phyloP scores from a whole-genome alignment of 2,113 vertebrate species.

The Myanophis thanlyinensis region DNA sequence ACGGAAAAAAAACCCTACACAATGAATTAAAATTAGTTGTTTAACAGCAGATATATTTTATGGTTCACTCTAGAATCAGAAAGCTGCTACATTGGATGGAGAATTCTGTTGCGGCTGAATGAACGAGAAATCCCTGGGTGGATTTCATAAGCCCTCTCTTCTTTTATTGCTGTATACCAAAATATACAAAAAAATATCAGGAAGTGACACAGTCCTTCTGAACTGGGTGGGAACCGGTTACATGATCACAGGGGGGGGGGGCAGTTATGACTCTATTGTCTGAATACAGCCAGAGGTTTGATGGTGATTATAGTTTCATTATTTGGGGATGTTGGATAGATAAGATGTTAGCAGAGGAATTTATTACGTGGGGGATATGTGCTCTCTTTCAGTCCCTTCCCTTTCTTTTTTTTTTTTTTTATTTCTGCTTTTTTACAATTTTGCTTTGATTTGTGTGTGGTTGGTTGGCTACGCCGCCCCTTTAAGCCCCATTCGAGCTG shows the following conservation, averaged over 20 bases:
- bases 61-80: not conserved
- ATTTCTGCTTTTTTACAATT: not conserved
- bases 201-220: not conserved
- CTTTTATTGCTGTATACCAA: not conserved
- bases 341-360: not conserved
- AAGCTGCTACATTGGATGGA: not conserved
- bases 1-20: not conserved
- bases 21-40: conserved; percentile 12
- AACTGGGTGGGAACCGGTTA: not conserved
- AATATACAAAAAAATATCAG: not conserved
- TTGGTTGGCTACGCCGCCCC: not conserved
- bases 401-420: not conserved
- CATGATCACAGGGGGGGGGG: not conserved
- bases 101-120: not conserved
- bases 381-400: not conserved
- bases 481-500: not conserved
- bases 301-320: not conserved
- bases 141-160: not conserved
- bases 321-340: not conserved
- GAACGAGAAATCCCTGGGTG: not conserved
- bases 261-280: not conserved
- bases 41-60: not conserved
- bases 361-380: not conserved
- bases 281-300: not conserved
- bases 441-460: not conserved